phyloP scores from a whole-genome alignment of 1,140 invertebrate genomes.

The Nephotettix cincticeps region DNA sequence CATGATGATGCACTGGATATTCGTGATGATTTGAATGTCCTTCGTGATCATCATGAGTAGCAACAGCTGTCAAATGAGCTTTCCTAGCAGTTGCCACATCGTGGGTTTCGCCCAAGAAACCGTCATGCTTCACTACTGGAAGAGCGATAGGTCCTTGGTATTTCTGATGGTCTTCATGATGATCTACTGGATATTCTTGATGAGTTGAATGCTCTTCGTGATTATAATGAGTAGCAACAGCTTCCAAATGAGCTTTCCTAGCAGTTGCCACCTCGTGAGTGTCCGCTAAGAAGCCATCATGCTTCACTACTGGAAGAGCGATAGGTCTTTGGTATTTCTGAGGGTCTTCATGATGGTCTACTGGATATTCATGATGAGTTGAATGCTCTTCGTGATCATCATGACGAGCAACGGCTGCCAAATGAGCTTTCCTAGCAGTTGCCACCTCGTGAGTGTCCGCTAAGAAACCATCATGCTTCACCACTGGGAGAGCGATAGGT shows the following conservation, averaged over 20 bases:
- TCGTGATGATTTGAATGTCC: no score
- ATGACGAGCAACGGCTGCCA: slow-evolving; percentile 11
- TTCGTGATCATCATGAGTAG: neutral
- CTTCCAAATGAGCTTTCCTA: neutral
- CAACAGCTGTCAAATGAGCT: slow-evolving; percentile 30
- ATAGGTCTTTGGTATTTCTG: neutral
- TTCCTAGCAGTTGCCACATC: slow-evolving; percentile 36
- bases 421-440: slow-evolving; percentile 35
- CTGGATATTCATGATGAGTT: neutral
- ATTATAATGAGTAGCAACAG: neutral
- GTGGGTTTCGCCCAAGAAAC: slow-evolving; percentile 30
- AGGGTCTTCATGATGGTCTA: neutral
- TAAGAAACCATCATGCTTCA: slow-evolving; percentile 9
- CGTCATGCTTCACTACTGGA: neutral
- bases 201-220: no score
- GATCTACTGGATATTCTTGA: no score
- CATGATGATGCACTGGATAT: no score
- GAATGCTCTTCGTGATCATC: no score
- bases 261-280: neutral
- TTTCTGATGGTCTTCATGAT: no score
- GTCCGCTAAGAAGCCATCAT: neutral
- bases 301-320: neutral
- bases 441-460: slow-evolving; percentile 30
- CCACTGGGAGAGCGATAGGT: neutral
- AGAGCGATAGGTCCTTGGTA: slow-evolving; percentile 23